These are phyloP conservation scores for Patella pellucida DNA, from an alignment of 2,888 invertebrate genomes.

Conservation along the genomic window DNA sequence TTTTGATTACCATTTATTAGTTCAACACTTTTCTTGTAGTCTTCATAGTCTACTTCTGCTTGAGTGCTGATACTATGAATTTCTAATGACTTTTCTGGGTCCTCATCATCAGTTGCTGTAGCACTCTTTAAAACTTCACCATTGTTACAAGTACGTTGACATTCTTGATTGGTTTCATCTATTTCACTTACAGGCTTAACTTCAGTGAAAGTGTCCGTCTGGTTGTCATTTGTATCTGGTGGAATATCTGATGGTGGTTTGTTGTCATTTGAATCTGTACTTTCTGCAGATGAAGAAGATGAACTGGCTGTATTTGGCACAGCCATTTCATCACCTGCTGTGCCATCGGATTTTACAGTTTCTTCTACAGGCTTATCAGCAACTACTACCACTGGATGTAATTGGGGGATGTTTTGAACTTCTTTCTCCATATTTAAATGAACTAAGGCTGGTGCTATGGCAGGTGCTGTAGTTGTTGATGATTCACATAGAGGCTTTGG, in stretches of 20 bases:
- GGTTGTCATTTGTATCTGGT: too few relatives aligned
- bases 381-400: background rate
- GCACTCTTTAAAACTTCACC: background rate
- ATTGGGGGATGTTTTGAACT: background rate
- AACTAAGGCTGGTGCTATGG: background rate
- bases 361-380: too few relatives aligned
- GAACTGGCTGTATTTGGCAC: too few relatives aligned
- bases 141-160: background rate
- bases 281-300: too few relatives aligned
- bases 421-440: background rate
- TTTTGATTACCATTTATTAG: background rate
- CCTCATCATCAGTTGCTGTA: background rate
- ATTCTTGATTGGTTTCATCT: constrained; percentile 1
- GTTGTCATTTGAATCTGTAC: too few relatives aligned
- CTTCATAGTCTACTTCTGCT: background rate
- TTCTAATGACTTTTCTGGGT: background rate
- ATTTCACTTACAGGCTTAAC: background rate
- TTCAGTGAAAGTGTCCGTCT: too few relatives aligned
- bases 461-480: background rate
- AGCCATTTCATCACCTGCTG: too few relatives aligned
- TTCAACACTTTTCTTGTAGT: background rate
- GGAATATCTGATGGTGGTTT: too few relatives aligned
- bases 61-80: background rate
- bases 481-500: background rate
- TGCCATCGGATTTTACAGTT: too few relatives aligned